Evolutionary conservation across 2,888 invertebrate species (phyloP).

Genomic region (Catocala nupta): DNA sequence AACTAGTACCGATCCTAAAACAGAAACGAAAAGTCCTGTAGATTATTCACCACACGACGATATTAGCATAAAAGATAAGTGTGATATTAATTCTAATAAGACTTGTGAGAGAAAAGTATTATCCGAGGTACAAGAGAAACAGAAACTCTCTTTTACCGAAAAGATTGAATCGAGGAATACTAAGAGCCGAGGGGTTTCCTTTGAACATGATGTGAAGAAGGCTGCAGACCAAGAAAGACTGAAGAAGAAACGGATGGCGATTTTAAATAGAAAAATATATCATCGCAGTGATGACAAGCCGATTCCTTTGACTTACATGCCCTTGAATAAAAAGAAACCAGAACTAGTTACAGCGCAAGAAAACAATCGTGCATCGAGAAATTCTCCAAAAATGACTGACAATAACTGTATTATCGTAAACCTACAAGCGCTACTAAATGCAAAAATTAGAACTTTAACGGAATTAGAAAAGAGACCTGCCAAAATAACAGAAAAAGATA

Average conservation of each 20-base stretch:
- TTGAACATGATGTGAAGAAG: conserved; percentile 41
- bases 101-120: conserved; percentile 61
- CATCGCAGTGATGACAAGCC: conserved; percentile 56
- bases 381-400: conserved; percentile 1
- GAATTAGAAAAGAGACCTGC: neutral
- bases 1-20: conserved; percentile 2
- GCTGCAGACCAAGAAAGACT: conserved; percentile 60
- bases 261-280: conserved; percentile 68
- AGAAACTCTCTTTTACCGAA: conserved; percentile 37
- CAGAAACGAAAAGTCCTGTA: conserved; percentile 15
- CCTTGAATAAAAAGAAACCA: conserved; percentile 43
- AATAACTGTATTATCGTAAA: conserved; percentile 7
- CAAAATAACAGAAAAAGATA: conserved; percentile 26
- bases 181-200: conserved; percentile 33
- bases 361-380: conserved; percentile 20
- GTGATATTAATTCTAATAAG: conserved; percentile 50
- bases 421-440: conserved; percentile 8
- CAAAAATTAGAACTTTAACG: conserved; percentile 13
- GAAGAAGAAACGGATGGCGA: conserved; percentile 66
- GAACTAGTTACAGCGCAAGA: conserved; percentile 19
- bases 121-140: conserved; percentile 69
- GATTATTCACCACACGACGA: conserved; percentile 21
- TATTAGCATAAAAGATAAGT: conserved; percentile 24
- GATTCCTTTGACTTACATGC: conserved; percentile 69
- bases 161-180: conserved; percentile 32